Base-by-base conservation (phyloP, 2,888 invertebrate species). In the Pasiphila rectangulata region DNA sequence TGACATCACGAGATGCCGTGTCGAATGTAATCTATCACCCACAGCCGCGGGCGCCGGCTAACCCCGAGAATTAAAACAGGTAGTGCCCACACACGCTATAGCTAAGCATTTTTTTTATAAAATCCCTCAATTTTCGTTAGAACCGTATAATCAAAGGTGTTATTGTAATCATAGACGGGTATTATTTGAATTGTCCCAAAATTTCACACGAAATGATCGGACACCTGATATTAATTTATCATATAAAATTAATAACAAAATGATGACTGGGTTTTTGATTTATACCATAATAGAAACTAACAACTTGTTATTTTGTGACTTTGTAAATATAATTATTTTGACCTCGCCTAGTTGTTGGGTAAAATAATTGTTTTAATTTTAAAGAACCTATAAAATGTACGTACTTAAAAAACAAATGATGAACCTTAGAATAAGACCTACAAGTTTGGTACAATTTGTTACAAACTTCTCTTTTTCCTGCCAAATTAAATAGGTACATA, bases 21-120 rank as follows among this genome's bases (percentile, higher is more conserved):
- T 79, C 88, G 76, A 84, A 88, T 87, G 83, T 84, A 87, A 88
- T 88, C 88, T 87, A 88, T 87, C 86, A 87, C 87, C 83, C 74
- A 53, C 51, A 51, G 79, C 82, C 83, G 58, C 71, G 67, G 85
- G 85, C 86, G 87, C 83, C 84, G 82, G 48, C 54, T 63, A 63
- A 55, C 57, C 59, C 59, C 62, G 60, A 59, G 64, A 66, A 74
- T 72, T 69, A 75, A 78, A 77, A 79, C 82, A 82, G 82, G 83
- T 82, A 83, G 81, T 82, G 75, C 72, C 75, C 77, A 75, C 76
- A 75, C 79, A 81, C 72, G 72, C 72, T 67, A 32, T 32, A 79
- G 62, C 69, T 72, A 64, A 64, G 67, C 59, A 57, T 56, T 67
- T 68, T n/a, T n/a, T 71, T 69, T 69, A 60, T 60, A 62, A 59